Percentiles rank a stretch among this genome's conserved stretches.
phyloP scores from a whole-genome alignment of 2,797 vertebrate genomes.

The Tragelaphus oryx region DNA sequence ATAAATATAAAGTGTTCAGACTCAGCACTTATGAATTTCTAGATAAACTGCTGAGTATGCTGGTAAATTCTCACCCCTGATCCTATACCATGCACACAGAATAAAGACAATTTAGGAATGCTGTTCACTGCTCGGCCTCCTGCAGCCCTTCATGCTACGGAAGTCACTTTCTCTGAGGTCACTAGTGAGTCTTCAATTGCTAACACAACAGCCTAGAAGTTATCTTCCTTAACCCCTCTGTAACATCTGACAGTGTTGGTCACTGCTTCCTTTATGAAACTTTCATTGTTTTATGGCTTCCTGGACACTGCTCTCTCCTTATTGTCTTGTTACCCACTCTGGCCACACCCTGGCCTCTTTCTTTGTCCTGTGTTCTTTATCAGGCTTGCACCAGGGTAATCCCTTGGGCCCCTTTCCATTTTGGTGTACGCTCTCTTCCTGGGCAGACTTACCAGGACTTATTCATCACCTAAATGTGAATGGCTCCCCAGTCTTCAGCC shows the following conservation, averaged over 20 bases:
- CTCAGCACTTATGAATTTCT: constrained; percentile 56
- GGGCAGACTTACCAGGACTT: background rate
- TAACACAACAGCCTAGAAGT: background rate
- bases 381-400: background rate
- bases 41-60: constrained; percentile 44
- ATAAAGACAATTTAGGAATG: background rate
- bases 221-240: background rate
- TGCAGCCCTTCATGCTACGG: background rate
- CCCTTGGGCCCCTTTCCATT: background rate
- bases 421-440: background rate
- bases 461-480: background rate
- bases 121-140: background rate
- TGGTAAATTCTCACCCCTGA: constrained; percentile 28
- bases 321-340: background rate
- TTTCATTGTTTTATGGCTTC: constrained; percentile 6
- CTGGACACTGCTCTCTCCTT: background rate
- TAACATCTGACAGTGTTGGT: background rate
- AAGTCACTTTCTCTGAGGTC: background rate
- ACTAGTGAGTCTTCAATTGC: constrained; percentile 14
- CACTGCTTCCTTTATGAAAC: background rate
- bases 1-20: constrained; percentile 62
- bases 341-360: background rate
- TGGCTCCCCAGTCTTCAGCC: background rate
- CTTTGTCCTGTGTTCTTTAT: background rate
- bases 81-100: background rate